Evolutionary conservation across 2,888 invertebrate species (phyloP).

Genomic region (Nasonia oneida): DNA sequence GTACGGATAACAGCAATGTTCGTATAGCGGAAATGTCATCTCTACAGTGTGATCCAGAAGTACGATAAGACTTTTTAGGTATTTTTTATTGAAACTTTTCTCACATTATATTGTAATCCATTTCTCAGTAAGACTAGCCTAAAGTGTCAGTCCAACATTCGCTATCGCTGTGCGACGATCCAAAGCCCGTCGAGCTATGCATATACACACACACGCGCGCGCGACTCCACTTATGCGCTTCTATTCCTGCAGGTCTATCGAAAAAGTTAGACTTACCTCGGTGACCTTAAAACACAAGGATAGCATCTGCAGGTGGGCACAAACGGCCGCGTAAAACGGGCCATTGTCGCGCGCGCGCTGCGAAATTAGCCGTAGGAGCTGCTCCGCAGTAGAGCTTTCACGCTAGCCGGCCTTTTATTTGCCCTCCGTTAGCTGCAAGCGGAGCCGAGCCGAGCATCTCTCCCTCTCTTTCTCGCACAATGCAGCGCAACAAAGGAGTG

Average conservation of each 20-base stretch:
- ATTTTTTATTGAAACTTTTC: too few species aligned
- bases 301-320: neutral
- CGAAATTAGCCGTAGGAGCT: slow-evolving; percentile 36
- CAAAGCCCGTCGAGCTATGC: neutral
- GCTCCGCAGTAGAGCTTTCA: neutral
- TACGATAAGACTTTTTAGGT: too few species aligned
- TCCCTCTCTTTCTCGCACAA: neutral
- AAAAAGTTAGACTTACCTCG: neutral
- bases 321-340: slow-evolving; percentile 4
- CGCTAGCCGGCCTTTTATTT: slow-evolving; percentile 6
- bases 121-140: neutral
- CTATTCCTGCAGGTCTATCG: neutral
- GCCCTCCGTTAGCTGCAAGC: neutral
- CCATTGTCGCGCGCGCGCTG: slow-evolving; percentile 9
- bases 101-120: too few species aligned
- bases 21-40: too few species aligned
- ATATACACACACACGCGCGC: neutral
- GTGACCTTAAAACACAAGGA: slow-evolving; percentile 11
- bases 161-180: neutral
- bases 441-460: neutral
- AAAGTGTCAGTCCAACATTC: slow-evolving; percentile 23
- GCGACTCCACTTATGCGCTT: neutral
- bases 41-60: too few species aligned
- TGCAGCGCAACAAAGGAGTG: slow-evolving; percentile 30
- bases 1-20: too few species aligned